phyloP scores from a whole-genome alignment of 1,140 invertebrate genomes.

The Zaprionus vittiger region DNA sequence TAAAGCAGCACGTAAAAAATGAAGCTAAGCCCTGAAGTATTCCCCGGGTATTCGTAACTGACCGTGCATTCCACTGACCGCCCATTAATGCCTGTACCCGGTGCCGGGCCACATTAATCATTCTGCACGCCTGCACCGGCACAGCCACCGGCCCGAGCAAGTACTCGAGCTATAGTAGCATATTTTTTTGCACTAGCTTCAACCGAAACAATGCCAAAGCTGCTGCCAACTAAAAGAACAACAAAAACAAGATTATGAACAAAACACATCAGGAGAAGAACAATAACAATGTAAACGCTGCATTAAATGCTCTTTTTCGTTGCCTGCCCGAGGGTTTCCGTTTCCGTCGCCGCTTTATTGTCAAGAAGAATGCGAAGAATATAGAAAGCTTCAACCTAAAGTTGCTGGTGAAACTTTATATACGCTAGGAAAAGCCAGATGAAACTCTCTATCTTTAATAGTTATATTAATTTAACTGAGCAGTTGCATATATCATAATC shows the following conservation, averaged over 20 bases:
- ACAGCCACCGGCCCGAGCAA: slow-evolving; percentile 25
- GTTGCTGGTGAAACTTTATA: background rate
- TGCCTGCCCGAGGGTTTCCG: slow-evolving; percentile 59
- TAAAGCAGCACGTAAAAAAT: slow-evolving; percentile 62
- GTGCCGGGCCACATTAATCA: slow-evolving; percentile 70
- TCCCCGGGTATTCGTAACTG: slow-evolving; percentile 37
- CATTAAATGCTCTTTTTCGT: slow-evolving; percentile 67
- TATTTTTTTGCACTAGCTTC: slow-evolving; percentile 35
- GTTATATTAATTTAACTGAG: background rate
- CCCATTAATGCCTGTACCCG: slow-evolving; percentile 60
- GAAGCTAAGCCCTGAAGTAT: slow-evolving; percentile 33
- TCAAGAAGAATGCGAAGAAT: slow-evolving; percentile 26
- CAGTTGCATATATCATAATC: slow-evolving; percentile 5
- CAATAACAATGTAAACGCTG: slow-evolving; percentile 65
- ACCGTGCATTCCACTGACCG: slow-evolving; percentile 65
- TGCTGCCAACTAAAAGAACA: slow-evolving; percentile 46
- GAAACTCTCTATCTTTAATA: background rate
- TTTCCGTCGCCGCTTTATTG: slow-evolving; percentile 58
- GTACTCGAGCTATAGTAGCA: slow-evolving; percentile 17
- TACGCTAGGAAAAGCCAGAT: background rate
- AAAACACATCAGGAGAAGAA: slow-evolving; percentile 13
- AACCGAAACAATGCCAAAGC: slow-evolving; percentile 34
- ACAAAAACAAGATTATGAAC: slow-evolving; percentile 18
- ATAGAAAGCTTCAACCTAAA: background rate
- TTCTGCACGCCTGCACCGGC: slow-evolving; percentile 67